These are phyloP conservation scores for Rotaria macrura DNA, from an alignment of 2,888 invertebrate genomes.

Conservation along the genomic window DNA sequence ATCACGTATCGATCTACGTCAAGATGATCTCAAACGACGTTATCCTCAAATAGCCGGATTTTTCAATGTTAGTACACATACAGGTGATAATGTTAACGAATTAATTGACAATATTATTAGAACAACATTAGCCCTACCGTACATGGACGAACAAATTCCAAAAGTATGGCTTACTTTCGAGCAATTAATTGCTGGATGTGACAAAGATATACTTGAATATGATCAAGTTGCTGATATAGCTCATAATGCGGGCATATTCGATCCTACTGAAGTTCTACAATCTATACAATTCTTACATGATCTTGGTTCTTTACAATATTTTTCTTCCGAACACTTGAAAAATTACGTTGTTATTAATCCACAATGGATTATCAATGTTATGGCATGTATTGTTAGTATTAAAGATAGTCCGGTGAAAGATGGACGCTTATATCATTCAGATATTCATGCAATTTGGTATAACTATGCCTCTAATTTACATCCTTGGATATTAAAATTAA, in stretches of 20 bases:
- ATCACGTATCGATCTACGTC: slow-evolving; percentile 38
- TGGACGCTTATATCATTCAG: slow-evolving; percentile 42
- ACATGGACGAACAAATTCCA: slow-evolving; percentile 48
- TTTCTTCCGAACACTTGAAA: slow-evolving; percentile 42
- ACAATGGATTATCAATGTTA: slow-evolving; percentile 48
- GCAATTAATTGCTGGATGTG: slow-evolving; percentile 37
- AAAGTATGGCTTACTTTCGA: slow-evolving; percentile 46
- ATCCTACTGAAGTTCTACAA: slow-evolving; percentile 39
- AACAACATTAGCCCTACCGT: slow-evolving; percentile 43
- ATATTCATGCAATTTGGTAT: slow-evolving; percentile 42
- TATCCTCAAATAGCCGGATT: slow-evolving; percentile 47
- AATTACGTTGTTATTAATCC: slow-evolving; percentile 45
- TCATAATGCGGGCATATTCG: slow-evolving; percentile 35
- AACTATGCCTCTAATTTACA: slow-evolving; percentile 38
- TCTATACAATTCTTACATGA: slow-evolving; percentile 47
- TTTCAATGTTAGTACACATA: slow-evolving; percentile 44
- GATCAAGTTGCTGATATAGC: slow-evolving; percentile 36
- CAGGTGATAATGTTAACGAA: slow-evolving; percentile 40
- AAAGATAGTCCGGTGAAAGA: slow-evolving; percentile 44
- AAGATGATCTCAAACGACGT: slow-evolving; percentile 40
- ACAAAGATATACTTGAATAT: slow-evolving; percentile 23
- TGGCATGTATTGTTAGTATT: slow-evolving; percentile 47
- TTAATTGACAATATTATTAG: slow-evolving; percentile 39
- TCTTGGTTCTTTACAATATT: slow-evolving; percentile 46
- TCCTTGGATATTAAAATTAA: slow-evolving; percentile 45